phyloP scores from a whole-genome alignment of 2,113 vertebrate species.

The Oenanthe oenanthe region DNA sequence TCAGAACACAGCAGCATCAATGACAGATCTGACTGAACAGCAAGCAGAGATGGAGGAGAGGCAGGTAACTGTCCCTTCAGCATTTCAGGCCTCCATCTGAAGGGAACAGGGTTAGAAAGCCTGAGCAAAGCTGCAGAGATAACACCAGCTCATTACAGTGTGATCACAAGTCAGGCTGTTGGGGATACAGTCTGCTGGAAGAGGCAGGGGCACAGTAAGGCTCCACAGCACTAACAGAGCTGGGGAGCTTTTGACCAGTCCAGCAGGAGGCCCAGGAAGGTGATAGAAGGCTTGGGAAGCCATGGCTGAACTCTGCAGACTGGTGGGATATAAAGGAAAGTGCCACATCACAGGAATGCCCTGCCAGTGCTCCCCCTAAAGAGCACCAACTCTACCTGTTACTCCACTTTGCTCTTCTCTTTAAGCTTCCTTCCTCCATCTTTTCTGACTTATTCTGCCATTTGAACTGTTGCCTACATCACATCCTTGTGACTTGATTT shows the following conservation, averaged over 20 bases:
- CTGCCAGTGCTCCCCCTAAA: background rate
- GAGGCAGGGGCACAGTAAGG: background rate
- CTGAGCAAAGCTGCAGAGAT: background rate
- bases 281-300: background rate
- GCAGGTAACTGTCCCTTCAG: background rate
- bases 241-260: background rate
- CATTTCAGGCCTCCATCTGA: background rate
- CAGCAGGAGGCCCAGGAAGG: background rate
- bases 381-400: background rate
- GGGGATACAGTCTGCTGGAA: background rate
- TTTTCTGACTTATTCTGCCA: background rate
- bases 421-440: background rate
- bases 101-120: background rate
- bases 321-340: background rate
- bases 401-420: background rate
- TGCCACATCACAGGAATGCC: background rate
- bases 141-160: background rate
- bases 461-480: background rate
- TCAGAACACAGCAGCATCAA: background rate
- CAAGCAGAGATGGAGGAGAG: background rate
- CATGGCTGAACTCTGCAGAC: background rate
- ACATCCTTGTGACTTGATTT: background rate
- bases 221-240: background rate
- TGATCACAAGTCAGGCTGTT: background rate
- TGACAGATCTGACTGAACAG: background rate